Evolutionary conservation across 2,113 vertebrate species (phyloP).

Genomic region (Odobenus rosmarus): DNA sequence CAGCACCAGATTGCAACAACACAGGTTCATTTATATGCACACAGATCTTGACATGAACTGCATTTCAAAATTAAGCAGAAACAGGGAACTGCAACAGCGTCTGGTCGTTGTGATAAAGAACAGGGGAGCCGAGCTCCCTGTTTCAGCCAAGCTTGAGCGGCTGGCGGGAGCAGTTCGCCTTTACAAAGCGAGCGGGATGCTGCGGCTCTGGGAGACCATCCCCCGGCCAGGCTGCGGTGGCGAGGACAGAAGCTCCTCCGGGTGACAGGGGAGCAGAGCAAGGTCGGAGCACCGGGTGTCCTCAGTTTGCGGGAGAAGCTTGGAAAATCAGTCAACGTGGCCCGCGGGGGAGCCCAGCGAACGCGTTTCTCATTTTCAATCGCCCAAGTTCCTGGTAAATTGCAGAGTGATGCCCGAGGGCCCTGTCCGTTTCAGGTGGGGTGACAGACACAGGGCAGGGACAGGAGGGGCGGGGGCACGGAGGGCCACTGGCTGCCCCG

Average conservation of each 20-base stretch:
- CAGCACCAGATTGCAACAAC: background rate
- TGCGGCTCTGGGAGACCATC: accelerated
- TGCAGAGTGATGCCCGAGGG: accelerated
- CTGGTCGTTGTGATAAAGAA: background rate
- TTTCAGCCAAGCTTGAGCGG: background rate
- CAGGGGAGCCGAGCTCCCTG: background rate
- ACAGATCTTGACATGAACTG: background rate
- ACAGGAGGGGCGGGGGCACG: accelerated
- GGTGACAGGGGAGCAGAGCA: background rate
- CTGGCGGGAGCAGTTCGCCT: background rate
- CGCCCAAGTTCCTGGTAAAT: background rate
- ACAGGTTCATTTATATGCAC: accelerated
- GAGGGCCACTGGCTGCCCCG: background rate
- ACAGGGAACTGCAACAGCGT: background rate
- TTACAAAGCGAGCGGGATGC: background rate
- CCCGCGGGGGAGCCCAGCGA: accelerated
- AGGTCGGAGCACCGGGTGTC: background rate
- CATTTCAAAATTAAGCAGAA: background rate
- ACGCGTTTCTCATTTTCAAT: background rate
- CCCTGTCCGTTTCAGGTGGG: background rate
- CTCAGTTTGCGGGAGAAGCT: accelerated
- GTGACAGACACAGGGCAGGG: background rate
- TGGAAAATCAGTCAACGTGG: accelerated
- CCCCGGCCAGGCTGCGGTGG: background rate
- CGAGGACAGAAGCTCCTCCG: background rate